Conservation (phyloP, 2,888 invertebrate species). For the Nephrocerus scutellatus region DNA sequence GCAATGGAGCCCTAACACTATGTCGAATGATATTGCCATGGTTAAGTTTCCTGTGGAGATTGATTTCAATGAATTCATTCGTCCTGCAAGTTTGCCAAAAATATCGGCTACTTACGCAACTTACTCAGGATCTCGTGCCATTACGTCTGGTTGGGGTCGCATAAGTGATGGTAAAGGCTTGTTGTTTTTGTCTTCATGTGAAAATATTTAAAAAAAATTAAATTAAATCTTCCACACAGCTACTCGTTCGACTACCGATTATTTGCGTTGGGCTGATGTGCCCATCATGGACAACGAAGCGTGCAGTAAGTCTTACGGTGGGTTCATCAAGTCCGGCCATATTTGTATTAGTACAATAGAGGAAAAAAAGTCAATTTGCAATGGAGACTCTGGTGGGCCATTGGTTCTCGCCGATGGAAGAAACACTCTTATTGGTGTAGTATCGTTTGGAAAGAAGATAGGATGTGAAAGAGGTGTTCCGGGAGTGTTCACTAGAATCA, state of each 20-base stretch:
- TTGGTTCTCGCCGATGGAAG: slow-evolving; percentile 28
- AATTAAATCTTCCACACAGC: not conserved
- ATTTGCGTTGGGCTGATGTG: slow-evolving; percentile 27
- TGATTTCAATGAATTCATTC: slow-evolving; percentile 25
- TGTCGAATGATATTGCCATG: slow-evolving; percentile 33
- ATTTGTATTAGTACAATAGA: slow-evolving; percentile 36
- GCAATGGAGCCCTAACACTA: slow-evolving; percentile 17
- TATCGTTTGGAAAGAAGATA: slow-evolving; percentile 37
- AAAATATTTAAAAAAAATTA: not conserved
- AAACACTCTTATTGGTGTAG: slow-evolving; percentile 34
- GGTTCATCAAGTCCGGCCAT: slow-evolving; percentile 22
- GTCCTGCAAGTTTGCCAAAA: too few relatives aligned
- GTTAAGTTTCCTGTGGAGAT: slow-evolving; percentile 26
- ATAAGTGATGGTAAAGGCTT: slow-evolving; percentile 28
- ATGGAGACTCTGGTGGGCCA: slow-evolving; percentile 44
- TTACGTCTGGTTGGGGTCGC: slow-evolving; percentile 41
- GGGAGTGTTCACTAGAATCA: slow-evolving; percentile 40
- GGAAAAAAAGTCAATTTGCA: slow-evolving; percentile 32
- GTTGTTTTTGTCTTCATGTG: not conserved
- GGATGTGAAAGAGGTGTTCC: slow-evolving; percentile 42
- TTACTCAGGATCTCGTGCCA: slow-evolving; percentile 27
- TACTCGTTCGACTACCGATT: slow-evolving; percentile 23
- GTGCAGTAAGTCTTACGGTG: slow-evolving; percentile 29
- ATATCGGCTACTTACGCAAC: too few relatives aligned
- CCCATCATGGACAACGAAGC: slow-evolving; percentile 28